Conservation (phyloP, 2,888 invertebrate genomes). For the Philhelius pedissequus region DNA sequence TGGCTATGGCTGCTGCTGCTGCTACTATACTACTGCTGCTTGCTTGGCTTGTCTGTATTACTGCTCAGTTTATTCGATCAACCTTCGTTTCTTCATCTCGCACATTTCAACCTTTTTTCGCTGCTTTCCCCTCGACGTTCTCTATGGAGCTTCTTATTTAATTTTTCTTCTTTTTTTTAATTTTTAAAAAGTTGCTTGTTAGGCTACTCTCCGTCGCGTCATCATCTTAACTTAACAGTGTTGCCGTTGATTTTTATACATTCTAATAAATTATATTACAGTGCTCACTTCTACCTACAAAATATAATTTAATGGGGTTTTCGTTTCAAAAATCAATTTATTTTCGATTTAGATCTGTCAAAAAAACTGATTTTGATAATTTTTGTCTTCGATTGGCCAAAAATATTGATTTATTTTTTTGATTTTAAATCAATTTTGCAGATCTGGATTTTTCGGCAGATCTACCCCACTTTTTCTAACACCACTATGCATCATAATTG, state of each 20-base stretch:
- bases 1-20: neutral
- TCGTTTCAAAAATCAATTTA: too few relatives aligned
- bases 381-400: too few relatives aligned
- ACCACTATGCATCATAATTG: too few relatives aligned
- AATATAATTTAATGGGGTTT: too few relatives aligned
- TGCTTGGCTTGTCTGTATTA: neutral
- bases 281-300: neutral
- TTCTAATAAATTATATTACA: too few relatives aligned
- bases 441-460: too few relatives aligned
- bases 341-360: too few relatives aligned
- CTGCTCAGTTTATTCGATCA: conserved; percentile 18
- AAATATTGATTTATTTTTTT: too few relatives aligned
- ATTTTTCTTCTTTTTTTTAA: neutral
- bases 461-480: too few relatives aligned
- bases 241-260: neutral
- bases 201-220: conserved; percentile 10
- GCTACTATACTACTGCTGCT: neutral
- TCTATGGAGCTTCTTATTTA: conserved; percentile 13
- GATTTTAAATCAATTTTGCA: too few relatives aligned
- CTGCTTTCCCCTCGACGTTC: neutral
- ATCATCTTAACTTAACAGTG: conserved; percentile 28
- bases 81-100: conserved; percentile 23
- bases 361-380: too few relatives aligned
- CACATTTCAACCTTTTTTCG: neutral
- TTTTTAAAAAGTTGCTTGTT: conserved; percentile 40